Evolutionary conservation across 1,140 invertebrate genomes (phyloP).

Genomic region (Zophobas atratus): DNA sequence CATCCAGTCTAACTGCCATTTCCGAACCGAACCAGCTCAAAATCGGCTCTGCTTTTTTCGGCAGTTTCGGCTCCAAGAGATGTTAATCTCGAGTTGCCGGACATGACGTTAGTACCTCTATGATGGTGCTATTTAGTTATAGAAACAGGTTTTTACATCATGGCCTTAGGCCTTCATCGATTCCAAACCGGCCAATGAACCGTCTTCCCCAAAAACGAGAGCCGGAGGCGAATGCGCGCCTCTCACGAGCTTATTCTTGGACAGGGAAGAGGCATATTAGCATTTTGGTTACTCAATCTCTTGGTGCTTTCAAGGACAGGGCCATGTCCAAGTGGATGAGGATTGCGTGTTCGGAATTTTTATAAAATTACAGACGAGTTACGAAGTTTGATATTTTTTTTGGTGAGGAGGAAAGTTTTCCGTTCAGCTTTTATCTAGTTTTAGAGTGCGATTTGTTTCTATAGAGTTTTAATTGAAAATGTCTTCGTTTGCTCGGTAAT

Average conservation of each 20-base stretch:
- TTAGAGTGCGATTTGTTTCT: too few species aligned
- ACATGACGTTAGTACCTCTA: conserved; percentile 50
- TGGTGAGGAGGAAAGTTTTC: not conserved
- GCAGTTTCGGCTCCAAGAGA: conserved; percentile 1
- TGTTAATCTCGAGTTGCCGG: conserved; percentile 49
- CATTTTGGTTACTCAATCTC: conserved; percentile 49
- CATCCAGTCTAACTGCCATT: conserved; percentile 3
- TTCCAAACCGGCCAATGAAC: conserved; percentile 56
- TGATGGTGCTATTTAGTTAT: conserved; percentile 53
- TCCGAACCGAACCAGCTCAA: not conserved
- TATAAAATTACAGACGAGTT: too few species aligned
- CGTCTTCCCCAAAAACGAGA: conserved; percentile 52
- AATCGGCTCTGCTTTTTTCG: too few species aligned
- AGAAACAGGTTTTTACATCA: conserved; percentile 56
- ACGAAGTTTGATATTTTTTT: too few species aligned
- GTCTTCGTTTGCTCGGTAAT: too few species aligned
- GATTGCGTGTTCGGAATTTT: not conserved
- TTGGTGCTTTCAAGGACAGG: conserved; percentile 31
- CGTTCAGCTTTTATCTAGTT: too few species aligned
- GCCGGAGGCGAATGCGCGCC: conserved; percentile 34
- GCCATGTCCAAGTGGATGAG: not conserved
- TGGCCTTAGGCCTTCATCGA: conserved; percentile 50
- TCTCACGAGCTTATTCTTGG: not conserved
- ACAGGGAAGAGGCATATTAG: conserved; percentile 44
- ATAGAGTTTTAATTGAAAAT: too few species aligned